Percentiles rank a stretch among this genome's conserved stretches.
phyloP scores from a whole-genome alignment of 2,113 vertebrate species.

The Hydrochoerus hydrochaeris region DNA sequence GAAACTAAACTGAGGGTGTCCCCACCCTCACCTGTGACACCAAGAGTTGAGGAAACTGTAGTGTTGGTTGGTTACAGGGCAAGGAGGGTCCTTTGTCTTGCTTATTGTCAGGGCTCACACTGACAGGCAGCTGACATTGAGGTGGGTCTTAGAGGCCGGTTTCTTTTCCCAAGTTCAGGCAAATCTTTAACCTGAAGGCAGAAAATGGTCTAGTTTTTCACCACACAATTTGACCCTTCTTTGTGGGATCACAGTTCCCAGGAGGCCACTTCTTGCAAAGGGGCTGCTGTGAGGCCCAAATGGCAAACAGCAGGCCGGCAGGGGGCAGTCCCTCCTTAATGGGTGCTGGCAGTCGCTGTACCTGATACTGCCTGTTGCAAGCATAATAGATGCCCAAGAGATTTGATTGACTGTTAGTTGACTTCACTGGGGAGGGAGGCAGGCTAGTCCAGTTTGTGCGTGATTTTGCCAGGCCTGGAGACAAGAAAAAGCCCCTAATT shows the following conservation, averaged over 20 bases:
- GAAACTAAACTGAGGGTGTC: neutral
- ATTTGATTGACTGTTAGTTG: neutral
- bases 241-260: neutral
- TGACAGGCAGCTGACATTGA: neutral
- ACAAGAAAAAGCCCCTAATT: slow-evolving; percentile 37
- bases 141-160: neutral
- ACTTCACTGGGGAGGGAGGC: neutral
- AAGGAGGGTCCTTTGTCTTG: neutral
- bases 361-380: neutral
- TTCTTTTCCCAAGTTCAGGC: neutral
- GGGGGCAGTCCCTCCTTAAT: neutral
- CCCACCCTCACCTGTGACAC: neutral
- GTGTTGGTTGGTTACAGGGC: too few species aligned
- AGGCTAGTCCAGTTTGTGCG: neutral
- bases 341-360: neutral
- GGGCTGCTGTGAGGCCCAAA: neutral
- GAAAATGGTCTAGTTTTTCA: neutral
- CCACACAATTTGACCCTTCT: neutral
- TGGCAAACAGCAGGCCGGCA: neutral
- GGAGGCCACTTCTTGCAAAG: neutral
- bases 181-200: neutral
- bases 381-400: neutral
- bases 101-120: neutral
- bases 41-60: neutral
- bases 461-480: slow-evolving; percentile 13